Evolutionary conservation across 2,113 vertebrate genomes (phyloP), one percentile per base, ranked within the genome.

Genomic region (Phaethon lepturus): DNA sequence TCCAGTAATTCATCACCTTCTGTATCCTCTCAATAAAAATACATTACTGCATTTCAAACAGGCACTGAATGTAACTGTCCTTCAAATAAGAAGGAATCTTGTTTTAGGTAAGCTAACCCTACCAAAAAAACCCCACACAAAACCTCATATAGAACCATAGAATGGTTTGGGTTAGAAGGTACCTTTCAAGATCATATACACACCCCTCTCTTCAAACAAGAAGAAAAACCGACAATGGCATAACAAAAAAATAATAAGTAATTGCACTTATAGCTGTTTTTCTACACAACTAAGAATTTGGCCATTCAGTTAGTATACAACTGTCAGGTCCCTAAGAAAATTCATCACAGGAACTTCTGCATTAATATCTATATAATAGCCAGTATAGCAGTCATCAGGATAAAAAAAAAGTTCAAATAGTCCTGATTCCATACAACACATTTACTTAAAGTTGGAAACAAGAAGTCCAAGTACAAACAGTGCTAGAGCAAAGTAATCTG

Each of bases 121-220:
- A 71, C 10, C 9, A 49, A 81, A 74, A 77, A 8, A 6, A 2
- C 0, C 3, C 1, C 19, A 28, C 0, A 44, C 23, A 82, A 86
- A 84, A 4, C 3, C 13, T 17, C 31, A 77, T 6, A 52, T 0
- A 20, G 6, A 81, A 59, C 5, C 50, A 58, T 2, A 73, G 14
- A 50, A 42, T 10, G 2, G 3, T 47, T 29, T 88, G 9, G 11
- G 4, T 49, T 33, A 72, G 5, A 64, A 89, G 4, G 7, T 24
- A 33, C 18, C 20, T 80, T 72, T 50, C 26, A 73, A 52, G 7
- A 50, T 17, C 14, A 28, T 15, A 28, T 5, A 75, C 10, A 59
- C 4, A 13, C 29, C 26, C 7, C 52, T 14, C 17, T 45, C 23
- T 68, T 76, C 62, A 40, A 59, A 44, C 0, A 47, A 42, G 7